These are phyloP conservation scores for Torymus aiolomorphi DNA, from an alignment of 2,888 invertebrate species.

Conservation along the genomic window DNA sequence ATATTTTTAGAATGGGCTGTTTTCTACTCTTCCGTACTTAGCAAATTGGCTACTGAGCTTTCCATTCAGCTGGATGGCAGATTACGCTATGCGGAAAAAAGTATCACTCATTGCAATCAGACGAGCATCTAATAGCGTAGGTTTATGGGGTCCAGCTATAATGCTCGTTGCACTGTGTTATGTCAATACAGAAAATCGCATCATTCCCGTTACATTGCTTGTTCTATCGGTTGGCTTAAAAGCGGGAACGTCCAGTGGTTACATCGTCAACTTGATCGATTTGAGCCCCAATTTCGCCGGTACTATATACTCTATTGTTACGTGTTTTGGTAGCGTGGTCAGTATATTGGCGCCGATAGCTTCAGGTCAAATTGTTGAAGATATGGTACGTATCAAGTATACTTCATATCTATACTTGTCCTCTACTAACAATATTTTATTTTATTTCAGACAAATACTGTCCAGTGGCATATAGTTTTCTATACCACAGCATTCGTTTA, in stretches of 20 bases:
- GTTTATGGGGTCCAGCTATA: slow-evolving; percentile 76
- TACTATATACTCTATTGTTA: slow-evolving; percentile 76
- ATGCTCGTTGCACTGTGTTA: slow-evolving; percentile 74
- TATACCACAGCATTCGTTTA: slow-evolving; percentile 80
- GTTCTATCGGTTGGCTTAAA: slow-evolving; percentile 70
- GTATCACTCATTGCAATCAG: slow-evolving; percentile 66
- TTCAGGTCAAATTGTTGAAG: slow-evolving; percentile 69
- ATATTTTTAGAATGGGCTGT: slow-evolving; percentile 73
- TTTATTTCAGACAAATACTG: slow-evolving; percentile 75
- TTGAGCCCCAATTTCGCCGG: slow-evolving; percentile 77
- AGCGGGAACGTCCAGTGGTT: slow-evolving; percentile 71
- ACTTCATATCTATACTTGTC: background rate
- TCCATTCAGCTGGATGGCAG: slow-evolving; percentile 76
- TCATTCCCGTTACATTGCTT: slow-evolving; percentile 64
- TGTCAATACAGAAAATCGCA: slow-evolving; percentile 57
- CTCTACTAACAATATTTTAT: background rate
- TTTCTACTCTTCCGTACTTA: slow-evolving; percentile 79
- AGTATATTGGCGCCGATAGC: slow-evolving; percentile 75
- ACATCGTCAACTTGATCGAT: slow-evolving; percentile 76
- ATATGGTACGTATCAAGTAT: slow-evolving; percentile 64
- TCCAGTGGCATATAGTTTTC: slow-evolving; percentile 81
- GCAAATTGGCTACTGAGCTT: slow-evolving; percentile 77
- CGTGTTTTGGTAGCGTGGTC: slow-evolving; percentile 74
- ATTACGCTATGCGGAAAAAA: slow-evolving; percentile 71
- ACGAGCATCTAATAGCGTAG: slow-evolving; percentile 77